Percentiles rank a stretch among this genome's conserved stretches.
Conservation (phyloP, 2,888 invertebrate species). For the Meteorus colon region DNA sequence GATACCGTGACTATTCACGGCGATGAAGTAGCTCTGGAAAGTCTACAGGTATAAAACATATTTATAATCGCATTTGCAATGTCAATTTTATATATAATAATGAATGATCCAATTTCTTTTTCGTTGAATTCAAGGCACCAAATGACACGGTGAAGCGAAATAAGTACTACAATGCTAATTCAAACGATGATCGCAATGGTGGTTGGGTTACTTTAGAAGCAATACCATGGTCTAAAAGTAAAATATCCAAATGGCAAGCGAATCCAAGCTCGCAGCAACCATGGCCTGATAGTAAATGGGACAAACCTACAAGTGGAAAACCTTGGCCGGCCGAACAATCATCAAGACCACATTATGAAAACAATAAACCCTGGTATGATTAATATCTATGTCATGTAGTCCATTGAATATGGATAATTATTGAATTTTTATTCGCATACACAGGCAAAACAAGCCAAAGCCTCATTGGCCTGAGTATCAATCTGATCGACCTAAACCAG, state of each 20-base stretch:
- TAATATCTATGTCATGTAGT: constrained; percentile 15
- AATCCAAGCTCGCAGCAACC: constrained; percentile 72
- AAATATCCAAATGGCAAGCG: constrained; percentile 87
- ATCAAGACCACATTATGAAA: constrained; percentile 60
- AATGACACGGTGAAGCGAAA: constrained; percentile 69
- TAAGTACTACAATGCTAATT: constrained; percentile 74
- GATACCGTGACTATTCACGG: constrained; percentile 48
- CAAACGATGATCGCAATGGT: constrained; percentile 81
- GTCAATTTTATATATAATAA: not conserved
- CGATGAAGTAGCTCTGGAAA: constrained; percentile 16
- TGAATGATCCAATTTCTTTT: constrained; percentile 26
- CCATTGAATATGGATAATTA: not conserved
- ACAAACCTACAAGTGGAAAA: constrained; percentile 63
- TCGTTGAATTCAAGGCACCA: constrained; percentile 52
- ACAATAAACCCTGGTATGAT: constrained; percentile 62
- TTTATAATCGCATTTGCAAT: not conserved
- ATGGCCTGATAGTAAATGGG: constrained; percentile 69
- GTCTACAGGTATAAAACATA: constrained; percentile 19
- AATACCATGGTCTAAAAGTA: constrained; percentile 86
- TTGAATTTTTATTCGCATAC: constrained; percentile 4
- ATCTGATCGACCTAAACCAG: constrained; percentile 43
- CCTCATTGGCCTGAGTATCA: constrained; percentile 63
- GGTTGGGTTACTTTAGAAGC: constrained; percentile 86
- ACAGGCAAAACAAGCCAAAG: constrained; percentile 67
- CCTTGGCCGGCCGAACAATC: constrained; percentile 65